Conservation (phyloP, 2,888 invertebrate species). For the Loripinus fragilis region DNA sequence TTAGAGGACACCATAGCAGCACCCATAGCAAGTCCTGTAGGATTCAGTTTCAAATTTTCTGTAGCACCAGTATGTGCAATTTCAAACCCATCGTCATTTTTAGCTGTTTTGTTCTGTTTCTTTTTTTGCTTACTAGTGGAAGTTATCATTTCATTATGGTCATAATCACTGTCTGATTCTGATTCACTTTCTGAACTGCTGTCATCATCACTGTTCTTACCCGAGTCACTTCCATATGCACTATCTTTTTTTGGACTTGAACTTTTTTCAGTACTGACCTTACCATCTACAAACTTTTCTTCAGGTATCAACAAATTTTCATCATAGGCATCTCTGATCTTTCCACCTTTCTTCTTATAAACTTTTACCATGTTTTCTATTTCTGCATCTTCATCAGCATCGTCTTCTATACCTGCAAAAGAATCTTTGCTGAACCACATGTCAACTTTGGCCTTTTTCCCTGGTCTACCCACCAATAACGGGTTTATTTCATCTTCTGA, state of each 20-base stretch:
- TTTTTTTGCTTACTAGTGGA: conserved; percentile 45
- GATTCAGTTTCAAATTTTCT: conserved; percentile 78
- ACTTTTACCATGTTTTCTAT: conserved; percentile 88
- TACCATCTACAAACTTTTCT: conserved; percentile 38
- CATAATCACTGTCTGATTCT: conserved; percentile 64
- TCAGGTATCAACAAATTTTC: conserved; percentile 41
- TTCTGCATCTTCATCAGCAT: conserved; percentile 94
- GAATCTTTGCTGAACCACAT: conserved; percentile 83
- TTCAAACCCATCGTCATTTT: conserved; percentile 85
- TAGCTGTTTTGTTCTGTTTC: conserved; percentile 72
- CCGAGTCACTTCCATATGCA: conserved; percentile 28
- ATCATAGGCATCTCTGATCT: conserved; percentile 54
- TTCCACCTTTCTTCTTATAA: conserved; percentile 72
- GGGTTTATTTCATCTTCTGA: conserved; percentile 77
- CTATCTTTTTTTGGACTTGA: neutral
- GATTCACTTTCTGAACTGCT: conserved; percentile 42
- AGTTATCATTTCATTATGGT: conserved; percentile 58
- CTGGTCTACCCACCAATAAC: conserved; percentile 80
- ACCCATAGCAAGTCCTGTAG: conserved; percentile 96
- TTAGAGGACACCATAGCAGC: conserved; percentile 95
- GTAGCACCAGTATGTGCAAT: conserved; percentile 86
- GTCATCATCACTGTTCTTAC: conserved; percentile 55
- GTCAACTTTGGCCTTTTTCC: conserved; percentile 76
- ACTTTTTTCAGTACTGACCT: neutral
- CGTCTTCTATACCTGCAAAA: conserved; percentile 89